These are phyloP conservation scores for Brachyhypopomus occidentalis DNA, from an alignment of 2,113 vertebrate species.

Conservation along the genomic window DNA sequence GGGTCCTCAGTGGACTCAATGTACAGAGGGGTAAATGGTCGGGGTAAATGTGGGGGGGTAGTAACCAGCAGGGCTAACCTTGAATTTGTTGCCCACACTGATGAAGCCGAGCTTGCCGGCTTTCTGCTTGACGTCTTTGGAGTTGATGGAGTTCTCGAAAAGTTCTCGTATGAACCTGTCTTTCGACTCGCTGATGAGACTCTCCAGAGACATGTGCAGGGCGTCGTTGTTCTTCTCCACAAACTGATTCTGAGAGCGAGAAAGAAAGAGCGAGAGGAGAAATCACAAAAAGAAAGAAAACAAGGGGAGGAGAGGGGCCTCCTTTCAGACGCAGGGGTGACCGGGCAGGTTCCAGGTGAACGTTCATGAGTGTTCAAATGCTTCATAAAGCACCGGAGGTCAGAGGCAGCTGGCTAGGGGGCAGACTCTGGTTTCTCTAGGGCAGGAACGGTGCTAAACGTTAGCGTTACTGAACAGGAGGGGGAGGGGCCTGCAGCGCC, in stretches of 20 bases:
- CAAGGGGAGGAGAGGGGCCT: no score
- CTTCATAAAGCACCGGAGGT: neutral
- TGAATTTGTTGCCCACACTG: slow-evolving; percentile 98
- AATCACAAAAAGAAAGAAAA: neutral
- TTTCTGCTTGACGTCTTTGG: slow-evolving; percentile 91
- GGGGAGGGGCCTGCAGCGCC: neutral
- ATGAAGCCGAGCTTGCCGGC: slow-evolving; percentile 96
- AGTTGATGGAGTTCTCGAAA: slow-evolving; percentile 88
- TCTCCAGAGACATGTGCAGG: slow-evolving; percentile 95
- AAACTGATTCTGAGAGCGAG: slow-evolving; percentile 84
- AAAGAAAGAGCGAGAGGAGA: slow-evolving; percentile 30
- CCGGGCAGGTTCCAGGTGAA: no score
- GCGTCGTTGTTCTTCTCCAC: slow-evolving; percentile 99
- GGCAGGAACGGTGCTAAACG: neutral
- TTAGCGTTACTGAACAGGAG: neutral
- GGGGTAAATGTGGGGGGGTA: neutral
- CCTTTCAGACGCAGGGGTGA: no score
- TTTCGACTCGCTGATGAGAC: slow-evolving; percentile 91
- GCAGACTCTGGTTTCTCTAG: neutral
- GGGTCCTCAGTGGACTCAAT: neutral
- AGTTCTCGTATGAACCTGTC: slow-evolving; percentile 89
- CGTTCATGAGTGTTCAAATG: neutral
- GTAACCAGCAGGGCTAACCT: slow-evolving; percentile 81
- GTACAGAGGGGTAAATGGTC: neutral
- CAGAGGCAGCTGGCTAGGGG: neutral